Percentiles rank a stretch among this genome's conserved stretches.
phyloP scores from a whole-genome alignment of 2,888 invertebrate genomes.

The Junonia oenone region DNA sequence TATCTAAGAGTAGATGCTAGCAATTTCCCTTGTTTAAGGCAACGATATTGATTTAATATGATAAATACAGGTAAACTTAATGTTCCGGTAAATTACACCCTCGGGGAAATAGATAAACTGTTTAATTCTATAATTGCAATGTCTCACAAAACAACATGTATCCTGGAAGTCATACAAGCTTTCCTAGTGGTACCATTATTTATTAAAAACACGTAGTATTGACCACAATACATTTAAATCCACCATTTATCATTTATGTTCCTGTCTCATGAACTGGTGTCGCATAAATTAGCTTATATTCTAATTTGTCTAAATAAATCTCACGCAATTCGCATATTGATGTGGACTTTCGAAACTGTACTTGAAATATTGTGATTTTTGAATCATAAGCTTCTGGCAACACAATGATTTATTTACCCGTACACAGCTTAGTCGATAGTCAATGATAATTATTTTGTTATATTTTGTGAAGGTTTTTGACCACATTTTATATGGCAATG shows the following conservation, averaged over 20 bases:
- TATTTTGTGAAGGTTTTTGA: too few species aligned
- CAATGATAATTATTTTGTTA: too few species aligned
- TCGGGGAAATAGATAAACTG: neutral
- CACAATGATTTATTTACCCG: too few species aligned
- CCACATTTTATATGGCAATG: too few species aligned
- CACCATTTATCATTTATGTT: constrained; percentile 15
- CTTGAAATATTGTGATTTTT: neutral
- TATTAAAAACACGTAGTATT: neutral
- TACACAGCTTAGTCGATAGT: too few species aligned
- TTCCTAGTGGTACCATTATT: neutral
- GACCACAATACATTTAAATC: neutral
- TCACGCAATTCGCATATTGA: neutral
- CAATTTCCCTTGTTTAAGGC: neutral
- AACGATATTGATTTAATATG: neutral
- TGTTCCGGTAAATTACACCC: neutral
- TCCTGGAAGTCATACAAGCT: neutral
- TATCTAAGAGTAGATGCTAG: neutral
- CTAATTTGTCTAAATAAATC: neutral
- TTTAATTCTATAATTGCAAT: neutral
- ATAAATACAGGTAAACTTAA: neutral
- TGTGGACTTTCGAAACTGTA: neutral
- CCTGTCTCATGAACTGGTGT: neutral
- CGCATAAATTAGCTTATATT: neutral
- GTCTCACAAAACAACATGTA: neutral
- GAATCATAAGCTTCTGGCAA: too few species aligned